Evolutionary conservation across 1,140 invertebrate genomes (phyloP), one percentile per base, ranked within the genome.

Genomic region (Elymnias hypermnestra): DNA sequence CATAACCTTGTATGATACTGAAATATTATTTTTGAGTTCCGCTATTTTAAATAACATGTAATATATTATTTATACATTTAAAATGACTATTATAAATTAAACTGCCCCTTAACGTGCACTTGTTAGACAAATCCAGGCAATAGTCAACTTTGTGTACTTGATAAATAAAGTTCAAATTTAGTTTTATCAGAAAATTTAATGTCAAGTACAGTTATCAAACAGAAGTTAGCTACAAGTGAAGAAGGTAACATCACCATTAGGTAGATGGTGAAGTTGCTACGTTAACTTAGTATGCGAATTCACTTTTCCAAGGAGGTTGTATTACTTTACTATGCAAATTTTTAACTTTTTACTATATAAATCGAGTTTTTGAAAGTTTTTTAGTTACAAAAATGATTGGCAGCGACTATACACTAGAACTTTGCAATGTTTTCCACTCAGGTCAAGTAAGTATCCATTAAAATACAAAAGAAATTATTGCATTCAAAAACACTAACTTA

Each of bases 341-440:
- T 42, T 53, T 58, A 36, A 51, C 28, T 44, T 53, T 57, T 52
- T 45, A 46, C 41, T 18, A 26, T 0, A 8, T 38, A 22, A 38
- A 18, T 44, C 26, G 25, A 44, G 52, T 59, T 52, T 53, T 33
- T 28, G 8, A 37, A 41, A 46, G 18, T 37, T 49, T 38, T 31
- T 23, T 12, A 3, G 12, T 5, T 6, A 8, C 14, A 28, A 88
- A 82, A 25, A 94, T 95, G 93, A 91, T 93, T 37, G 89, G 91
- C 13, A 92, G 90, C 59, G 94, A 97, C 67, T 95, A 95, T 73
- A 90, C 94, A 14, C 86, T 98, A 62, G 95, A 98, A 77, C 87
- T 97, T 40, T 91, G 92, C 46, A 96, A 94, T 78, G 93, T 98
- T 26, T 96, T 93, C 66, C 94, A 97, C 72, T 95, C 95, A 15